Conservation (phyloP, 2,797 vertebrate species). For the Dermochelys coriacea region DNA sequence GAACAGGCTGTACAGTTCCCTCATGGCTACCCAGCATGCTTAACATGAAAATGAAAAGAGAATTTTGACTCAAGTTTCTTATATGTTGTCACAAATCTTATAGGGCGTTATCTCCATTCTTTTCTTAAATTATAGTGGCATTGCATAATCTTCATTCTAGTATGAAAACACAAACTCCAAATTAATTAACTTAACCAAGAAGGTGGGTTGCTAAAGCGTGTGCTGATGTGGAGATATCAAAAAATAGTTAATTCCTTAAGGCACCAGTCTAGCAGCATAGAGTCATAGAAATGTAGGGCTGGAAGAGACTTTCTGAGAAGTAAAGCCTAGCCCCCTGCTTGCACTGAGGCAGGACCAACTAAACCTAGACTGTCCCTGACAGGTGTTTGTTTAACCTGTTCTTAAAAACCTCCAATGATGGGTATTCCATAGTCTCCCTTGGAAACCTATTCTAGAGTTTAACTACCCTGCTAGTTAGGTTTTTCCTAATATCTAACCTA, state of each 20-base stretch:
- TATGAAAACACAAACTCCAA: neutral
- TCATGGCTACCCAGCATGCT: constrained; percentile 43
- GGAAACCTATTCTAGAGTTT: neutral
- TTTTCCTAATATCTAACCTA: neutral
- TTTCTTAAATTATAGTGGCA: neutral
- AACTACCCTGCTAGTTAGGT: neutral
- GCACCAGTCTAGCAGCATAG: neutral
- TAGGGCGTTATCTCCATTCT: neutral
- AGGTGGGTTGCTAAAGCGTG: neutral
- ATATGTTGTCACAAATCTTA: neutral
- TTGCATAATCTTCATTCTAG: neutral
- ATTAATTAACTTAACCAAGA: constrained; percentile 11
- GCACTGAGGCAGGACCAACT: neutral
- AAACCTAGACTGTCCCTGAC: neutral
- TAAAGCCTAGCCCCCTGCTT: neutral
- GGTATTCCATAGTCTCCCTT: neutral
- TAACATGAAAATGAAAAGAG: constrained; percentile 13
- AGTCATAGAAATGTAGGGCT: neutral
- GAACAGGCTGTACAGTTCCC: constrained; percentile 64
- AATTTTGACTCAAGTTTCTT: constrained; percentile 24
- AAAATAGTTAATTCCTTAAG: constrained; percentile 5
- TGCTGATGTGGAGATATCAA: neutral
- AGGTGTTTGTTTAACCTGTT: neutral
- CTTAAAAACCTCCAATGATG: neutral
- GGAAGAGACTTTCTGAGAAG: neutral